Evolutionary conservation across 2,113 vertebrate genomes (phyloP).

Genomic region (Cromileptes altivelis): DNA sequence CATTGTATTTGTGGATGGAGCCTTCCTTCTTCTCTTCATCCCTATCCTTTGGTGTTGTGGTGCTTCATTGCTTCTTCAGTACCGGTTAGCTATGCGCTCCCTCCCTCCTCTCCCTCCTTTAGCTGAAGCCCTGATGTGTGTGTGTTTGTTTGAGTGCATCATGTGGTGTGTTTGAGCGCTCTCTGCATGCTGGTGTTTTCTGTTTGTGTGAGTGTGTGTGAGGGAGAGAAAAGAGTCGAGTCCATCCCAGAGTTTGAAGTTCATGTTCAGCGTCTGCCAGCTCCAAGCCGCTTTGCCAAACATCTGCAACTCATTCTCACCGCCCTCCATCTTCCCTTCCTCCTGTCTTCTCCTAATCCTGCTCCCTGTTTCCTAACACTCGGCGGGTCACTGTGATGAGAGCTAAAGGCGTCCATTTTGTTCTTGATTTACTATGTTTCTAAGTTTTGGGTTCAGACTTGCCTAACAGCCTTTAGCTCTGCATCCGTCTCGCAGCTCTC

Average conservation of each 20-base stretch:
- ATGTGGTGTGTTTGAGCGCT: conserved; percentile 4
- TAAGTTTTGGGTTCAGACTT: neutral
- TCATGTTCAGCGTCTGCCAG: conserved; percentile 91
- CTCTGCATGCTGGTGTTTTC: conserved; percentile 39
- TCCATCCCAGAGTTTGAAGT: conserved; percentile 79
- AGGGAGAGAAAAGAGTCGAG: conserved; percentile 12
- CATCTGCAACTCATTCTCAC: conserved; percentile 66
- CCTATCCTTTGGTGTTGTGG: conserved; percentile 68
- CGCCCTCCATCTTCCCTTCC: conserved; percentile 43
- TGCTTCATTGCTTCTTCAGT: conserved; percentile 65
- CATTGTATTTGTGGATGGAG: conserved; percentile 1
- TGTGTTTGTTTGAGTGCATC: conserved; percentile 15
- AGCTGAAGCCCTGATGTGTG: conserved; percentile 59
- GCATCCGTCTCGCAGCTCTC: conserved; percentile 14
- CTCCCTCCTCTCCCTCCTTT: conserved; percentile 52
- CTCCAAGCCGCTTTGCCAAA: conserved; percentile 84
- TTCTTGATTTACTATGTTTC: neutral
- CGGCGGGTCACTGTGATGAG: conserved; percentile 34
- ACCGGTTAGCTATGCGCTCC: conserved; percentile 64
- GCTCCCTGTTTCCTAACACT: conserved; percentile 28
- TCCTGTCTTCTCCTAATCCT: conserved; percentile 2
- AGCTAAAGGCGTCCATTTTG: conserved; percentile 45
- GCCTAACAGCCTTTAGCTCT: conserved; percentile 43
- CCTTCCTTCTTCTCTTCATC: conserved; percentile 73
- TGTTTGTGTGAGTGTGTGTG: neutral